A percentile compares a stretch with the other conserved stretches of the same genome.
phyloP scores from a whole-genome alignment of 1,140 invertebrate genomes.

The Stegodyphus dumicola region DNA sequence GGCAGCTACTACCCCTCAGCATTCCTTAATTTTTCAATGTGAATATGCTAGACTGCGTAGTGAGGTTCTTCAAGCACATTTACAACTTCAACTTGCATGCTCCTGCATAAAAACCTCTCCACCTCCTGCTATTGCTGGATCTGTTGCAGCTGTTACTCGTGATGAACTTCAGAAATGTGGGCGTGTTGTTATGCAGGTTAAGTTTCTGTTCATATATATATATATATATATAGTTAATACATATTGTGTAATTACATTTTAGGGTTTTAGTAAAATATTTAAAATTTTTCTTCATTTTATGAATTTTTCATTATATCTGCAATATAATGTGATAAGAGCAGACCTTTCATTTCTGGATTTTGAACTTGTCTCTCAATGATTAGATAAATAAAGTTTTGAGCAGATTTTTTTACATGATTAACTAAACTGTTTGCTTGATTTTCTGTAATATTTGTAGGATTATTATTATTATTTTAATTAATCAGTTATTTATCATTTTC shows the following conservation, averaged over 20 bases:
- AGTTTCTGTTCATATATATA: not conserved
- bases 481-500: no score
- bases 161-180: constrained; percentile 87
- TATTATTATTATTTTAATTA: no score
- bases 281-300: no score
- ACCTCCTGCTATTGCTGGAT: constrained; percentile 89
- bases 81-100: constrained; percentile 81
- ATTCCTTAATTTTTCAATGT: constrained; percentile 80
- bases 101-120: constrained; percentile 88
- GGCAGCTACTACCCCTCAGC: constrained; percentile 77
- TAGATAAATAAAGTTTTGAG: no score
- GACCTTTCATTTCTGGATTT: no score
- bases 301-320: no score
- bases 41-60: constrained; percentile 81
- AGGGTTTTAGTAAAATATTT: no score
- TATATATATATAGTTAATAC: not conserved
- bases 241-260: not conserved
- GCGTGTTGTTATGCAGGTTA: constrained; percentile 71
- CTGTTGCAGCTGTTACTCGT: constrained; percentile 80
- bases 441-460: no score
- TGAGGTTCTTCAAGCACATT: constrained; percentile 81
- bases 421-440: no score
- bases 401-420: no score
- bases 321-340: no score
- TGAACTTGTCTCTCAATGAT: no score